phyloP scores from a whole-genome alignment of 2,113 vertebrate genomes.

The Ophthalmolycus amberensis region DNA sequence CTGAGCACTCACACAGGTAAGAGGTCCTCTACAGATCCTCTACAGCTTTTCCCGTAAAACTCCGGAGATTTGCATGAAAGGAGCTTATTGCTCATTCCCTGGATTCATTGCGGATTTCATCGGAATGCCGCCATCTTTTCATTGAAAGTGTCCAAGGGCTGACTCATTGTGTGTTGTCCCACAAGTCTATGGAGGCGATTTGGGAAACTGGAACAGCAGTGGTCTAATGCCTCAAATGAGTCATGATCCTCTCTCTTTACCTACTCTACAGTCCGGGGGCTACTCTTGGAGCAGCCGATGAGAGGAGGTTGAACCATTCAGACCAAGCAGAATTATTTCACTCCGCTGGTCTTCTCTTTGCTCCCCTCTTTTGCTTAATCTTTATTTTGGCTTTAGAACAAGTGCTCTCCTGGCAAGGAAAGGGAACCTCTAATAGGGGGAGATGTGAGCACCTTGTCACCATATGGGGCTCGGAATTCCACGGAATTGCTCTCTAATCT shows the following conservation, averaged over 20 bases:
- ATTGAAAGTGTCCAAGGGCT: constrained; percentile 45
- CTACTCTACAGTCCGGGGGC: constrained; percentile 9
- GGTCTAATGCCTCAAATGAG: constrained; percentile 60
- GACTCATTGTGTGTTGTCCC: constrained; percentile 64
- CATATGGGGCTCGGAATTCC: constrained; percentile 73
- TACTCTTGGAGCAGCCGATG: background rate
- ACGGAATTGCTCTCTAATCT: constrained; percentile 73
- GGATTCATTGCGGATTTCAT: constrained; percentile 41
- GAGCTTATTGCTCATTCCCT: constrained; percentile 49
- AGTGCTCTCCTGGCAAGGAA: constrained; percentile 54
- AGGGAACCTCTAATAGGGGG: constrained; percentile 52
- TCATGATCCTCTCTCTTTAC: constrained; percentile 47
- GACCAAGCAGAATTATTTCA: constrained; percentile 20
- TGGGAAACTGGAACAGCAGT: constrained; percentile 49
- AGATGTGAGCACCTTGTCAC: constrained; percentile 70
- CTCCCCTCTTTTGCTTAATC: constrained; percentile 45
- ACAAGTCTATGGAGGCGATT: constrained; percentile 41
- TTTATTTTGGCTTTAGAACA: constrained; percentile 60
- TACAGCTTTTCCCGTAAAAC: constrained; percentile 53
- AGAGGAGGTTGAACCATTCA: constrained; percentile 31
- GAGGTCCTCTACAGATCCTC: constrained; percentile 22
- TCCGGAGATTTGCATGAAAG: constrained; percentile 59
- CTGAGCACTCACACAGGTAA: constrained; percentile 56
- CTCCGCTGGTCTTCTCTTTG: constrained; percentile 15
- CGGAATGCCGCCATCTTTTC: constrained; percentile 54